A percentile compares a stretch with the other conserved stretches of the same genome.
Evolutionary conservation across 2,888 invertebrate species (phyloP).

Genomic region (Ormia ochracea): DNA sequence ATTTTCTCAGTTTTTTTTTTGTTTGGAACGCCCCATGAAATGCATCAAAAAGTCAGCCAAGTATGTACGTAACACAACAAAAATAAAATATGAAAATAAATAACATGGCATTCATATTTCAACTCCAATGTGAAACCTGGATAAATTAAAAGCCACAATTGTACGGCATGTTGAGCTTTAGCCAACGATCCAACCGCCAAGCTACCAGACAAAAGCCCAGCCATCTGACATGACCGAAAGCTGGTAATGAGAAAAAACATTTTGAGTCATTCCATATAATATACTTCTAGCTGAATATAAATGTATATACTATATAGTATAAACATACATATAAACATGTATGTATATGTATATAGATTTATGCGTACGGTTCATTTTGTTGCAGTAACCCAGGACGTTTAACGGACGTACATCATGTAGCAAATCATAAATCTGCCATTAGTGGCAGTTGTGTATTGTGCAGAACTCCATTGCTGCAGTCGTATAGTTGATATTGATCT

Average conservation of each 20-base stretch:
- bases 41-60: slow-evolving; percentile 62
- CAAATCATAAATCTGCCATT: slow-evolving; percentile 63
- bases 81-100: slow-evolving; percentile 40
- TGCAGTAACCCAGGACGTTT: slow-evolving; percentile 25
- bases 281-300: not conserved
- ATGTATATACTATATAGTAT: no score
- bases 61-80: slow-evolving; percentile 42
- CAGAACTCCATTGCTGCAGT: slow-evolving; percentile 14
- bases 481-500: slow-evolving; percentile 57
- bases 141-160: slow-evolving; percentile 34
- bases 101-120: slow-evolving; percentile 50
- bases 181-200: slow-evolving; percentile 4
- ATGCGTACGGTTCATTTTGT: slow-evolving; percentile 22
- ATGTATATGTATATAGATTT: no score
- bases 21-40: slow-evolving; percentile 61
- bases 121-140: slow-evolving; percentile 26
- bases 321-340: no score
- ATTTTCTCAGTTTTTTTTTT: slow-evolving; percentile 23
- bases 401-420: slow-evolving; percentile 58
- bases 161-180: slow-evolving; percentile 40
- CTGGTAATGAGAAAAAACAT: slow-evolving; percentile 20
- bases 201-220: slow-evolving; percentile 2
- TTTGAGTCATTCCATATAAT: slow-evolving; percentile 31
- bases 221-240: slow-evolving; percentile 45
- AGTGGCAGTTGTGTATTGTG: slow-evolving; percentile 50